Evolutionary conservation across 2,888 invertebrate genomes (phyloP).

Genomic region (Drosophila nigricruria): DNA sequence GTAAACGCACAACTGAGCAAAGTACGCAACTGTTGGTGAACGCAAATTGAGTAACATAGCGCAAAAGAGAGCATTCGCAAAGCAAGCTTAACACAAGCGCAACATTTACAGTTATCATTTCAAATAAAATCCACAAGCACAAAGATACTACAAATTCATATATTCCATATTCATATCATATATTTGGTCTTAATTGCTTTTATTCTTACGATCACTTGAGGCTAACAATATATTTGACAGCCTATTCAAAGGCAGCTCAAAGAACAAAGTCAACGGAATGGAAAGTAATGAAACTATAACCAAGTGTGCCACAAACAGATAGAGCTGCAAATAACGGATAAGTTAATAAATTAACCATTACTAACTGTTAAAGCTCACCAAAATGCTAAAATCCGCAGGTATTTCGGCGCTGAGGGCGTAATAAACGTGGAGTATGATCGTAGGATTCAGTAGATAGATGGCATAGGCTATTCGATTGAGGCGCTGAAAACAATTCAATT

Average conservation of each 20-base stretch:
- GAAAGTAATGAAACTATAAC: conserved; percentile 27
- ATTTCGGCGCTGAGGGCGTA: conserved; percentile 27
- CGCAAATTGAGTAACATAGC: background rate
- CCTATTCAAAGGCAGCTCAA: conserved; percentile 49
- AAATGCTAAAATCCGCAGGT: conserved; percentile 24
- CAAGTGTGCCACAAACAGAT: conserved; percentile 20
- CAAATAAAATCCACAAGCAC: background rate
- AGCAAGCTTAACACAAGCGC: too few relatives aligned
- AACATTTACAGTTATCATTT: background rate
- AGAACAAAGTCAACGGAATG: conserved; percentile 39
- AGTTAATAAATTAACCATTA: background rate
- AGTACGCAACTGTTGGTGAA: too few relatives aligned
- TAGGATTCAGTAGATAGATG: conserved; percentile 53
- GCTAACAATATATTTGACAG: conserved; percentile 24
- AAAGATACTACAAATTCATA: background rate
- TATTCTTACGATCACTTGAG: background rate
- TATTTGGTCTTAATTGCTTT: background rate
- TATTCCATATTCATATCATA: background rate
- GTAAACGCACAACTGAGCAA: background rate
- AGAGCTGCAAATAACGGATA: conserved; percentile 24
- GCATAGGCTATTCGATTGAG: conserved; percentile 47
- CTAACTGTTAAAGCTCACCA: conserved; percentile 27
- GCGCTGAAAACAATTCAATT: conserved; percentile 33
- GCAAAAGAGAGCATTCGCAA: background rate
- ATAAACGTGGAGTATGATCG: conserved; percentile 34